phyloP scores from a whole-genome alignment of 2,113 vertebrate species.

The Aythya baeri region DNA sequence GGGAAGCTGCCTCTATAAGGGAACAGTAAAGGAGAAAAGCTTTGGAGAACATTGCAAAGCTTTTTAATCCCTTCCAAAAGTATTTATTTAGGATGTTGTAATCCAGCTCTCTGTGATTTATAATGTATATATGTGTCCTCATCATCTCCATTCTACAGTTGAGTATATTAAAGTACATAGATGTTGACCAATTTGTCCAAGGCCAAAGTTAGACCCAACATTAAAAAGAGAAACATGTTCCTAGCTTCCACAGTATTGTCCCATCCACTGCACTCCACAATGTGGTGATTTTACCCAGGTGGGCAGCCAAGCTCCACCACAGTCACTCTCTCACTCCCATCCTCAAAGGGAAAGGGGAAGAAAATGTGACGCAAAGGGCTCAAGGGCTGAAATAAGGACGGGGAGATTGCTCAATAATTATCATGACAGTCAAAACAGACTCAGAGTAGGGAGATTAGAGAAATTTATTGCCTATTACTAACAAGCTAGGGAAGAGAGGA shows the following conservation, averaged over 20 bases:
- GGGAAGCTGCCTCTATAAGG: background rate
- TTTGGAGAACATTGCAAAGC: background rate
- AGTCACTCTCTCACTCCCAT: too few relatives aligned
- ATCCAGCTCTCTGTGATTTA: background rate
- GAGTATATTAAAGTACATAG: background rate
- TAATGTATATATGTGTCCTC: background rate
- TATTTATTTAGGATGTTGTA: slow-evolving; percentile 2
- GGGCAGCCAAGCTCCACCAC: too few relatives aligned
- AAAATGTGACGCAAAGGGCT: too few relatives aligned
- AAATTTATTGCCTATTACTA: too few relatives aligned
- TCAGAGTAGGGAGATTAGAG: too few relatives aligned
- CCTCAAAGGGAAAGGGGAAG: too few relatives aligned
- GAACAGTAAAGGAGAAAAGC: background rate
- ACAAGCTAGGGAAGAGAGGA: too few relatives aligned
- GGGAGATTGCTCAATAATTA: too few relatives aligned
- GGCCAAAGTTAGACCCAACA: background rate
- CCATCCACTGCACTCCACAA: background rate
- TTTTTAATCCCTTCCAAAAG: background rate
- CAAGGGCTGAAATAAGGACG: too few relatives aligned
- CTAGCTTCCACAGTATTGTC: background rate
- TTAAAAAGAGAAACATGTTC: background rate
- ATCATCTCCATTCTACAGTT: background rate
- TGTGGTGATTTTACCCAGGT: too few relatives aligned
- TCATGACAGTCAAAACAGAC: too few relatives aligned
- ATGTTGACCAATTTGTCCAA: background rate